Evolutionary conservation across 2,888 invertebrate genomes (phyloP).

Genomic region (Macrosiphum euphorbiae): DNA sequence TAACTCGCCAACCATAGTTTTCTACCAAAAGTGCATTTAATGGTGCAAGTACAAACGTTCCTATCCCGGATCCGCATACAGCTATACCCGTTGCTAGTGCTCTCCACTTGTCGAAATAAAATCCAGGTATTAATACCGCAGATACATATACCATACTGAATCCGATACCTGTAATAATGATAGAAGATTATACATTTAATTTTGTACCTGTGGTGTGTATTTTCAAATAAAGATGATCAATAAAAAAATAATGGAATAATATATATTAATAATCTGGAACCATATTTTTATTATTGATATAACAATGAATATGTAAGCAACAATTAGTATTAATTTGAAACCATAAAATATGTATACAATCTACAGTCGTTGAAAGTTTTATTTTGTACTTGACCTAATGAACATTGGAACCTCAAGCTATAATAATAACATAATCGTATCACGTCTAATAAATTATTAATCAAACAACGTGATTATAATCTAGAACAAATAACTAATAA

Average conservation of each 20-base stretch:
- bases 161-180: constrained; percentile 78
- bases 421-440: constrained; percentile 31
- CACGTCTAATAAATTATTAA: constrained; percentile 33
- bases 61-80: constrained; percentile 96
- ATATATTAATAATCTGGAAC: background rate
- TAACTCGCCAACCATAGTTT: constrained; percentile 80
- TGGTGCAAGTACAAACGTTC: constrained; percentile 90
- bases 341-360: background rate
- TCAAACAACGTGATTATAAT: constrained; percentile 47
- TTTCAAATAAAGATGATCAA: background rate
- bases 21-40: constrained; percentile 77
- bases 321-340: background rate
- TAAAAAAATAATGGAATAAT: background rate
- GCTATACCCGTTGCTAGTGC: constrained; percentile 96
- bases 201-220: background rate
- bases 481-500: constrained; percentile 33
- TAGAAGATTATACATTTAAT: background rate
- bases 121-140: constrained; percentile 94
- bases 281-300: background rate
- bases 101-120: constrained; percentile 96
- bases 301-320: background rate
- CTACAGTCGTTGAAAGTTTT: constrained; percentile 28
- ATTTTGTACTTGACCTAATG: constrained; percentile 56
- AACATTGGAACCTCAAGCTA: constrained; percentile 41
- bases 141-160: constrained; percentile 96